A percentile compares a stretch with the other conserved stretches of the same genome.
phyloP scores from a whole-genome alignment of 2,113 vertebrate genomes.

The Atlantisia rogersi region DNA sequence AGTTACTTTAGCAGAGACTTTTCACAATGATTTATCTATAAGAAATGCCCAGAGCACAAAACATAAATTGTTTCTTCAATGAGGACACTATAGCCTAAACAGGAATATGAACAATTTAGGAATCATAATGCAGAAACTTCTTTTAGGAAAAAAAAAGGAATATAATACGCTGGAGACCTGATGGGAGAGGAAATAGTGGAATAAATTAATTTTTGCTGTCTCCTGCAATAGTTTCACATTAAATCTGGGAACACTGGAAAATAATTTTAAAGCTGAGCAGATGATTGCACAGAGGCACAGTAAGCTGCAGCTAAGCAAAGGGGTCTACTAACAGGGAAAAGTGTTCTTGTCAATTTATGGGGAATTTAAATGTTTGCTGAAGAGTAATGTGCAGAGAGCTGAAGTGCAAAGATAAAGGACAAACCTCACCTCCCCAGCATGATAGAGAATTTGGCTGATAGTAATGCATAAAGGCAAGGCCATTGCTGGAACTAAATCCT shows the following conservation, averaged over 20 bases:
- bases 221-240: background rate
- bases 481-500: background rate
- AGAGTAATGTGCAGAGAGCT: background rate
- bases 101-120: background rate
- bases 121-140: background rate
- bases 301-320: background rate
- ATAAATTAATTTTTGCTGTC: background rate
- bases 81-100: background rate
- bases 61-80: background rate
- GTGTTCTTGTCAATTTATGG: background rate
- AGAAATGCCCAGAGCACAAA: background rate
- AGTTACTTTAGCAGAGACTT: background rate
- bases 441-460: background rate
- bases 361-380: constrained; percentile 45
- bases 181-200: background rate
- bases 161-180: background rate
- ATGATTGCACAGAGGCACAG: background rate
- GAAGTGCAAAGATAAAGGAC: constrained; percentile 18
- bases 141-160: background rate
- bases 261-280: background rate
- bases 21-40: background rate
- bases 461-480: background rate
- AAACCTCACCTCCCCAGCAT: background rate
- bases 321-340: background rate
- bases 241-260: background rate